Evolutionary conservation across 1,140 invertebrate species (phyloP).

Genomic region (Apis florea): DNA sequence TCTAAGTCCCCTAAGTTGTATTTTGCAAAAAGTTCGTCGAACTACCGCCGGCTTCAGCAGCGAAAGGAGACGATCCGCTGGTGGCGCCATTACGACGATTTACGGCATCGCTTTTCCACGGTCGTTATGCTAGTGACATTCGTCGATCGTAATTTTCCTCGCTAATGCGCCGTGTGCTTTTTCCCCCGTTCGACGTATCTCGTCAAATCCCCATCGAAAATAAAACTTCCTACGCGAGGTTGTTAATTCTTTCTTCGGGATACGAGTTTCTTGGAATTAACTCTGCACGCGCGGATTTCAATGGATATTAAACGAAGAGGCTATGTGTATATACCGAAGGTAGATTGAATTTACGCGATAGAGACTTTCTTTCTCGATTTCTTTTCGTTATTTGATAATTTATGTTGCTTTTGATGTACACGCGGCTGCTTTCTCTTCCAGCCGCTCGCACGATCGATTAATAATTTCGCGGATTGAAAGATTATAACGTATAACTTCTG

Average conservation of each 20-base stretch:
- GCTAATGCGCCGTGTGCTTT: slow-evolving; percentile 48
- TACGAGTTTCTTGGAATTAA: not conserved
- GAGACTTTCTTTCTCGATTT: not conserved
- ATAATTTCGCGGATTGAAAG: not conserved
- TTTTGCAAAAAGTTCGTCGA: slow-evolving; percentile 30
- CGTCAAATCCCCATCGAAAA: slow-evolving; percentile 59
- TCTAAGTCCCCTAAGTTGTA: not conserved
- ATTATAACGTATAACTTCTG: no score
- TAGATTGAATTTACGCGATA: not conserved
- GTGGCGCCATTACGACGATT: slow-evolving; percentile 50
- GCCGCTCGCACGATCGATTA: not conserved
- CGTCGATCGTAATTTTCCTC: slow-evolving; percentile 48
- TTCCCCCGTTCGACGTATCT: slow-evolving; percentile 51
- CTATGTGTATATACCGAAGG: no score
- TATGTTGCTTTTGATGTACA: not conserved
- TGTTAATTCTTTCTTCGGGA: not conserved
- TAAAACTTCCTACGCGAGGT: slow-evolving; percentile 36
- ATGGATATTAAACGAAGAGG: not conserved
- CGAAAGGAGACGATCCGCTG: slow-evolving; percentile 47
- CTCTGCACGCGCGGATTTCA: not conserved
- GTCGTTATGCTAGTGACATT: slow-evolving; percentile 25
- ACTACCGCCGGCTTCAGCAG: slow-evolving; percentile 10
- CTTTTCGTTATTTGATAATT: not conserved
- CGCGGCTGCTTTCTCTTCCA: not conserved
- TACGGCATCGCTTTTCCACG: slow-evolving; percentile 40